phyloP scores from a whole-genome alignment of 2,888 invertebrate species.

The Drosophila peninsularis region DNA sequence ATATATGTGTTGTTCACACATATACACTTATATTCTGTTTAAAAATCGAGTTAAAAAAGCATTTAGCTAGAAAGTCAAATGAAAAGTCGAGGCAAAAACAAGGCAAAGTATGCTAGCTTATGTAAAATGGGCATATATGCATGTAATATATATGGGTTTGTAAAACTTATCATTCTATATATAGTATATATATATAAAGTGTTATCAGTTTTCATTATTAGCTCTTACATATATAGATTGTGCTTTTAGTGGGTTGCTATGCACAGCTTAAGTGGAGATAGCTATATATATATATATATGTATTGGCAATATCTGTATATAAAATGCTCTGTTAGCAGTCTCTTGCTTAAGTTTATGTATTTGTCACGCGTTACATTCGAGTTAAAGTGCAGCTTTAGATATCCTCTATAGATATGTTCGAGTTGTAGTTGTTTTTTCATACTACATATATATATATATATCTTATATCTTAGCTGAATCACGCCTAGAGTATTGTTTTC shows the following conservation, averaged over 20 bases:
- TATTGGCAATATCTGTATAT: slow-evolving; percentile 57
- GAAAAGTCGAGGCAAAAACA: slow-evolving; percentile 19
- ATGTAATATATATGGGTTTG: slow-evolving; percentile 28
- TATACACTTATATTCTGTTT: background rate
- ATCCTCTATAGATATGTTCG: slow-evolving; percentile 11
- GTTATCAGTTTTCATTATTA: slow-evolving; percentile 20
- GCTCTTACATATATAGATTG: slow-evolving; percentile 9
- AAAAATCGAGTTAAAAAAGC: slow-evolving; percentile 45
- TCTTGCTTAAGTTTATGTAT: slow-evolving; percentile 66
- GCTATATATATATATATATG: slow-evolving; percentile 30
- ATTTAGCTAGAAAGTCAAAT: slow-evolving; percentile 71
- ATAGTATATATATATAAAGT: slow-evolving; percentile 25
- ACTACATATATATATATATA: background rate
- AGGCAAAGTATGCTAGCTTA: slow-evolving; percentile 53
- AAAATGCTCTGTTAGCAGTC: slow-evolving; percentile 73
- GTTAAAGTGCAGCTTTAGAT: slow-evolving; percentile 35
- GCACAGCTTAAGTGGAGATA: slow-evolving; percentile 47
- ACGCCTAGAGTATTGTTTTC: slow-evolving; percentile 39
- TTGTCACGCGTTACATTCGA: slow-evolving; percentile 76
- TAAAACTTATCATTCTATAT: slow-evolving; percentile 49
- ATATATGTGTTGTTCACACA: slow-evolving; percentile 5
- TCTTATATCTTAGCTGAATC: slow-evolving; percentile 41
- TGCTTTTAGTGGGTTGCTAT: slow-evolving; percentile 51
- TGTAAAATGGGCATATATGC: slow-evolving; percentile 29
- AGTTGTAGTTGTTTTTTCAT: slow-evolving; percentile 10